Evolutionary conservation across 2,113 vertebrate genomes (phyloP), one percentile per base, ranked within the genome.

Genomic region (Poeciliopsis retropinna): DNA sequence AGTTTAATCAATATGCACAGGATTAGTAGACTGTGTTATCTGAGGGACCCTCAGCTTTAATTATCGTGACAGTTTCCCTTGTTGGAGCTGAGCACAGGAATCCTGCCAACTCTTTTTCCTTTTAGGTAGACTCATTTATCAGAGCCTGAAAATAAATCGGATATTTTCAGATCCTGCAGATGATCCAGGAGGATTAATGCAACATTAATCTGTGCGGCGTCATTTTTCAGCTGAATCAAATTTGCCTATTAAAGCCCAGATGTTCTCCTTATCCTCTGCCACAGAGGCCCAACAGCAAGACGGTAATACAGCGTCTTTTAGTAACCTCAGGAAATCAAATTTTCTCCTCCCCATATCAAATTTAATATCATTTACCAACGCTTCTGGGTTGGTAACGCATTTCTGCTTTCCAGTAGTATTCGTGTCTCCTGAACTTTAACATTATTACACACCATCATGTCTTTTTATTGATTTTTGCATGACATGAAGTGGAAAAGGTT

Each of bases 1-100:
- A 69, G 74, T 62, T 86, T 72, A 84, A 90, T 93, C 88, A 82
- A 90, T 90, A 72, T 12, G 37, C 12, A 12, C 29, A 22, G 73
- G 65, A 85, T 86, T 71, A 70, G 68, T 5, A 22, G 32, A 73
- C n/a, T 1, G 25, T 68, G 69, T 75, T 67, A 68, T 67, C 72
- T 76, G 76, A 86, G 82, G 34, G 70, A 80, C 73, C 67, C 44
- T 67, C 41, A 22, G 22, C 63, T 79, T 87, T 80, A 82, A 76
- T 85, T 79, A 77, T 29, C 1, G 6, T 31, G 27, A 19, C 63
- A 57, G 81, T 63, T 76, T 62, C 30, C 57, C 31, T 28, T 41
- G 27, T 47, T 73, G 74, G 31, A 67, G 60, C 10, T 5, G 15
- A 22, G n/a, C 30, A 32, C 57, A 2, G 30, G 37, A 62, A 15